A percentile compares a stretch with the other conserved stretches of the same genome.
phyloP scores from a whole-genome alignment of 1,140 invertebrate species.

The Antheraea mylitta region DNA sequence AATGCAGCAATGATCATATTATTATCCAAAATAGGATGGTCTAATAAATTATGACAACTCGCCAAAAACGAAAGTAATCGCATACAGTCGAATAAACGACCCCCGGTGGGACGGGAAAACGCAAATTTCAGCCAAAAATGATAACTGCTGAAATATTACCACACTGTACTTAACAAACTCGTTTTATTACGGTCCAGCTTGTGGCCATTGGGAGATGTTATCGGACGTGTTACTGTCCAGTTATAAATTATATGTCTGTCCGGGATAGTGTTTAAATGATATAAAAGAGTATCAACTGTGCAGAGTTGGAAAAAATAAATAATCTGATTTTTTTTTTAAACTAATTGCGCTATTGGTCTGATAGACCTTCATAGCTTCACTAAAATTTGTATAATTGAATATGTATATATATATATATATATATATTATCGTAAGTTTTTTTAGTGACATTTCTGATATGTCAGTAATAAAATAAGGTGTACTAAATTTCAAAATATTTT shows the following conservation, averaged over 20 bases:
- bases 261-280: not conserved
- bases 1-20: not conserved
- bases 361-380: no score
- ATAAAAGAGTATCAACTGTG: not conserved
- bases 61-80: constrained; percentile 24
- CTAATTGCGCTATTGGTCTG: not conserved
- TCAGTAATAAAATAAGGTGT: no score
- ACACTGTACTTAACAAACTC: constrained; percentile 41
- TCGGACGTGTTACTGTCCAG: constrained; percentile 22
- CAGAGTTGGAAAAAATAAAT: not conserved
- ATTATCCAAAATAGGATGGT: not conserved
- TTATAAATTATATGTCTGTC: not conserved
- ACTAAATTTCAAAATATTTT: no score
- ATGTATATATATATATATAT: no score
- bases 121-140: constrained; percentile 53
- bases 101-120: constrained; percentile 37
- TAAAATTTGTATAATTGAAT: no score
- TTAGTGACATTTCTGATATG: no score
- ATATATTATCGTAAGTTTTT: no score
- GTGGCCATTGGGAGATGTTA: constrained; percentile 41
- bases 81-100: constrained; percentile 44
- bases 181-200: constrained; percentile 25
- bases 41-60: constrained; percentile 2
- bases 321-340: not conserved
- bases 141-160: constrained; percentile 47